Evolutionary conservation across 2,797 vertebrate species (phyloP), one percentile per base, ranked within the genome.

Genomic region (Gadopsis marmoratus): DNA sequence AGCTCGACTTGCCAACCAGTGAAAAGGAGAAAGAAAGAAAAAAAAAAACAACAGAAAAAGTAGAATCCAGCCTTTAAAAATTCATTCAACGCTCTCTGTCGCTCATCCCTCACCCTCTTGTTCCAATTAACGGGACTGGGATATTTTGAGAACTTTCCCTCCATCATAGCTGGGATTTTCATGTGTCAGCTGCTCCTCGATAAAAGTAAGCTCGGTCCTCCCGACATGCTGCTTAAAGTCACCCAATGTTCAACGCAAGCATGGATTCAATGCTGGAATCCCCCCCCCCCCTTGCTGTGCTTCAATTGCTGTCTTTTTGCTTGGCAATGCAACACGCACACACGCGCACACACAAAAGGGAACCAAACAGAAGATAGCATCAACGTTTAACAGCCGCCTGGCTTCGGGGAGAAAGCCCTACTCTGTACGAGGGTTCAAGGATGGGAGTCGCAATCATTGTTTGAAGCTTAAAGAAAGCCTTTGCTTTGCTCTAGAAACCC

Each of bases 21-120:
- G 55, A 89, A 76, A 86, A 87, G 82, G 65, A 35, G 6, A 6
- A 35, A 35, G 33, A 35, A 35, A 10, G 37, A 39, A 65, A 17
- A 51, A 54, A 76, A 64, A 51, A 29, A 39, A 76, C 50, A 14
- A 35, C 41, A 74, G 63, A 78, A 76, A 91, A 90, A 90, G 78
- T 88, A 54, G 74, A 91, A 90, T 81, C 79, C 71, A 81, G 79
- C 76, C 79, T 93, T 94, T 90, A 92, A 93, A 94, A 94, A 95
- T 94, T 90, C 81, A 95, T 92, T 70, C 13, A 4, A 71, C 75
- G 75, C 87, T 92, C 85, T 87, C 79, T 91, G 89, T 88, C 81
- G 68, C 86, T 90, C 89, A 86, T 91, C 84, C 82, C 74, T 84
- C 86, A 87, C 83, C 78, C 87, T 83, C 89, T 80, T 86, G 80